A percentile compares a stretch with the other conserved stretches of the same genome.
Conservation (phyloP, 2,113 vertebrate genomes). For the Enhydra lutris region DNA sequence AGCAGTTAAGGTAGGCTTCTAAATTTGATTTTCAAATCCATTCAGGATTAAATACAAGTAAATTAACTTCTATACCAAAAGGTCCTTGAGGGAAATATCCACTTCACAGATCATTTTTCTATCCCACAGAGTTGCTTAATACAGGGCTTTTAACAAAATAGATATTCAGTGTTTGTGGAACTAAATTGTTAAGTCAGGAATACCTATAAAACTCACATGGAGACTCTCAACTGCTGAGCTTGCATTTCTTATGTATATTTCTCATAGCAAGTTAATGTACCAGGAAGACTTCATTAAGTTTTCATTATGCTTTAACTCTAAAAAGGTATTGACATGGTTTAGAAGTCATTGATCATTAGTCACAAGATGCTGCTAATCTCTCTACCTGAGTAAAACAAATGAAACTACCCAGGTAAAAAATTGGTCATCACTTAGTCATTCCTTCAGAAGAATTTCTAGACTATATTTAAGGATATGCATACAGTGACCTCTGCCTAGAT, state of each 20-base stretch:
- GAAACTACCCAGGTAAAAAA: constrained; percentile 62
- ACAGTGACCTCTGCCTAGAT: not conserved
- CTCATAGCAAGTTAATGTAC: constrained; percentile 76
- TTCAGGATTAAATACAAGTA: constrained; percentile 28
- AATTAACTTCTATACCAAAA: constrained; percentile 24
- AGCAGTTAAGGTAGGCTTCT: not conserved
- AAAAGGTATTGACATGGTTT: constrained; percentile 75
- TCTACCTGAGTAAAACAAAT: constrained; percentile 67
- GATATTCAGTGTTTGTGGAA: constrained; percentile 55
- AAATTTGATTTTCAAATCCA: not conserved
- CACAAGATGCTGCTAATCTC: constrained; percentile 72
- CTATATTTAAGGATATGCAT: not conserved
- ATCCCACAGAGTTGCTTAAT: constrained; percentile 45
- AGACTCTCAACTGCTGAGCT: constrained; percentile 53
- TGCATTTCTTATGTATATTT: constrained; percentile 64
- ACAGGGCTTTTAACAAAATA: constrained; percentile 44
- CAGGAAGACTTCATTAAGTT: constrained; percentile 76
- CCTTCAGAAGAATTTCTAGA: not conserved
- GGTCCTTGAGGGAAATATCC: constrained; percentile 33
- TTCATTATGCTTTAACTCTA: constrained; percentile 74
- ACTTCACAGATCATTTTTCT: constrained; percentile 26
- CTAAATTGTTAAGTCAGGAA: constrained; percentile 60
- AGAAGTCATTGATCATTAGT: constrained; percentile 76
- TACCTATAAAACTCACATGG: constrained; percentile 55
- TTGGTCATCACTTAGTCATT: not conserved